phyloP scores from a whole-genome alignment of 2,888 invertebrate species.

The Euzophera pinguis region DNA sequence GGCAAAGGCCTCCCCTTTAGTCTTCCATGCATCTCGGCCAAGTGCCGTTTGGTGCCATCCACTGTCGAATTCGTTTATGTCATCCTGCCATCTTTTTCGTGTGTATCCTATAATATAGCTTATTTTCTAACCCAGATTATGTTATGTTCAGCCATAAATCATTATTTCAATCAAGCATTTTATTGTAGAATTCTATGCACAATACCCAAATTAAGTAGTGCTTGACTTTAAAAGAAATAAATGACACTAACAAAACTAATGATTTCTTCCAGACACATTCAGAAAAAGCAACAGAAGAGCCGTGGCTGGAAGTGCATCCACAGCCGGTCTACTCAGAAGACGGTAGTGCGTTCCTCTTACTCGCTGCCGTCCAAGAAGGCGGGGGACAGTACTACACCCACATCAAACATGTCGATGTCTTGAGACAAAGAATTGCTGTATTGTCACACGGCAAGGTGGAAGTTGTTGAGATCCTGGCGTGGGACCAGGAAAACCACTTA shows the following conservation, averaged over 20 bases:
- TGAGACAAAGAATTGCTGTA: conserved; percentile 90
- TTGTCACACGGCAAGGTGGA: conserved; percentile 92
- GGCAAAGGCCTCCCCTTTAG: no score
- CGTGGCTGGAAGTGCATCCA: conserved; percentile 92
- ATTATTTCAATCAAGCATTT: no score
- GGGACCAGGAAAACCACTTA: conserved; percentile 91
- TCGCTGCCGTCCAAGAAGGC: conserved; percentile 91
- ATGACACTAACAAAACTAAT: neutral
- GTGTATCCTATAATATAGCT: no score
- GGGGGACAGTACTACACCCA: conserved; percentile 92
- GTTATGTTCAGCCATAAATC: no score
- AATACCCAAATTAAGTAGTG: no score
- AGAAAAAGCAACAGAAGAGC: conserved; percentile 89
- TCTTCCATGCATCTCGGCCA: no score
- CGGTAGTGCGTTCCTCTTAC: conserved; percentile 89
- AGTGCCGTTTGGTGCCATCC: no score
- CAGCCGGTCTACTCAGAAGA: conserved; percentile 91
- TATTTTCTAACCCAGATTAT: no score
- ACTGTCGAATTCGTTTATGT: no score
- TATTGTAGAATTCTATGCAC: no score
- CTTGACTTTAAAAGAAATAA: no score
- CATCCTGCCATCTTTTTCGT: no score
- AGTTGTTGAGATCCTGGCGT: conserved; percentile 89
- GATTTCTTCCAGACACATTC: conserved; percentile 83
- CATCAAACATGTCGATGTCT: conserved; percentile 91